Conservation (phyloP, 2,797 vertebrate species). For the Capromys pilorides region DNA sequence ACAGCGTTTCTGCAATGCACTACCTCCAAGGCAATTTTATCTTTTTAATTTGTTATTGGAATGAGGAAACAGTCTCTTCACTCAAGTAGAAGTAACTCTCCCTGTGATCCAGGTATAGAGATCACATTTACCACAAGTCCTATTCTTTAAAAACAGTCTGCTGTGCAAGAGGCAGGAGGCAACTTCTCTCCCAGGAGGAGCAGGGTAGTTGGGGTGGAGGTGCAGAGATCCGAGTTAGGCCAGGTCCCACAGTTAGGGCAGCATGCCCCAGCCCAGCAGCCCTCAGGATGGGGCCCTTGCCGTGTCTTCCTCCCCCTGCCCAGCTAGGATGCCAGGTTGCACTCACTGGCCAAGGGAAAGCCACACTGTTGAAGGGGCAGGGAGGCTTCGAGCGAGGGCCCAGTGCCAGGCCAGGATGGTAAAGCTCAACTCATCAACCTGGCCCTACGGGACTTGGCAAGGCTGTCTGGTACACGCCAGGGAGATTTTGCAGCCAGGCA, state of each 20-base stretch:
- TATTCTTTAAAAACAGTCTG: background rate
- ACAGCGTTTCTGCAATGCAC: background rate
- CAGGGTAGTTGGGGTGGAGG: too few relatives aligned
- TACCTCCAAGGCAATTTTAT: background rate
- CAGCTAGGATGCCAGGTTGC: background rate
- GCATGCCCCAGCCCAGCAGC: background rate
- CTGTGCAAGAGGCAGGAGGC: background rate
- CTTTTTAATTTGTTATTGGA: background rate
- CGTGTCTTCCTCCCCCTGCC: background rate
- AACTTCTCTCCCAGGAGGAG: background rate
- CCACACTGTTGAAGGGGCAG: background rate
- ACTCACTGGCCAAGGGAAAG: background rate
- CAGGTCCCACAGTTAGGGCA: background rate
- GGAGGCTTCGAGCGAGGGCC: constrained; percentile 6
- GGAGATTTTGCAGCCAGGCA: background rate
- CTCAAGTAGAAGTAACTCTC: background rate
- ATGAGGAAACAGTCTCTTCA: background rate
- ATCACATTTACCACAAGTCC: background rate
- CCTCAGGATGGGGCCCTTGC: background rate
- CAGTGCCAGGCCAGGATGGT: background rate
- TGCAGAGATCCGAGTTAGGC: background rate
- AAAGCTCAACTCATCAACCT: background rate
- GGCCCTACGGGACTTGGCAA: constrained; percentile 58
- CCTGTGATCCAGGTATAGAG: background rate
- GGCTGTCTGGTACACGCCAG: background rate